phyloP scores from a whole-genome alignment of 2,888 invertebrate species.

The Elysia crispata region DNA sequence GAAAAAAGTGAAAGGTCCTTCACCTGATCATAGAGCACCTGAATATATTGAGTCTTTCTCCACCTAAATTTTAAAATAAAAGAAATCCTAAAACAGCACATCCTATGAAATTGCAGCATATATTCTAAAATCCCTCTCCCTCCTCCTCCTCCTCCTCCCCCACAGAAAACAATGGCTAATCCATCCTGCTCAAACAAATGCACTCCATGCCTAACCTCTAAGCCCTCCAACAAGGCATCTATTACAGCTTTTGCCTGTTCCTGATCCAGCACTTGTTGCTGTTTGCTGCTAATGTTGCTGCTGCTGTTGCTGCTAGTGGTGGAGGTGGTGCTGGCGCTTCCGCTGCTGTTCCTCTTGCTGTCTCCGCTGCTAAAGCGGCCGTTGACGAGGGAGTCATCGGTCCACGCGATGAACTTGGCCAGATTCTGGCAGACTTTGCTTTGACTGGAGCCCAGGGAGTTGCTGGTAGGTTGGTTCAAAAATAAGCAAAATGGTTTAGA shows the following conservation, averaged over 20 bases:
- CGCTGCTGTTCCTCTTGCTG: not conserved
- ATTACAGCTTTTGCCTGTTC: conserved; percentile 79
- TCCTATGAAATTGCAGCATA: no score
- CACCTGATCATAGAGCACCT: no score
- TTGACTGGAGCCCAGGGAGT: conserved; percentile 86
- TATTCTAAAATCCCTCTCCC: not conserved
- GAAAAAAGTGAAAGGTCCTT: no score
- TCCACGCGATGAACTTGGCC: conserved; percentile 90
- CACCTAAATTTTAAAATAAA: no score
- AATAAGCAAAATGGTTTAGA: conserved; percentile 6
- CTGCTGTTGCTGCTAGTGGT: conserved; percentile 35
- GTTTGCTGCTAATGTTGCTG: conserved; percentile 38
- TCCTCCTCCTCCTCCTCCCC: not conserved
- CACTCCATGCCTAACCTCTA: conserved; percentile 80
- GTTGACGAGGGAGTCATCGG: conserved; percentile 90
- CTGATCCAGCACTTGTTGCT: conserved; percentile 48
- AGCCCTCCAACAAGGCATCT: conserved; percentile 85
- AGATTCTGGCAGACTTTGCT: conserved; percentile 91
- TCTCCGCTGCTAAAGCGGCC: conserved; percentile 53
- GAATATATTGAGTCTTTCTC: no score
- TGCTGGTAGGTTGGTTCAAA: conserved; percentile 79
- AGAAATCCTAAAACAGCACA: no score
- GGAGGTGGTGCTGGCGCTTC: not conserved
- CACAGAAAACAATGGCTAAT: not conserved
- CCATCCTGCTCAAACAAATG: not conserved